Base-by-base conservation (phyloP, 2,797 vertebrate species). In the Gadopsis marmoratus region DNA sequence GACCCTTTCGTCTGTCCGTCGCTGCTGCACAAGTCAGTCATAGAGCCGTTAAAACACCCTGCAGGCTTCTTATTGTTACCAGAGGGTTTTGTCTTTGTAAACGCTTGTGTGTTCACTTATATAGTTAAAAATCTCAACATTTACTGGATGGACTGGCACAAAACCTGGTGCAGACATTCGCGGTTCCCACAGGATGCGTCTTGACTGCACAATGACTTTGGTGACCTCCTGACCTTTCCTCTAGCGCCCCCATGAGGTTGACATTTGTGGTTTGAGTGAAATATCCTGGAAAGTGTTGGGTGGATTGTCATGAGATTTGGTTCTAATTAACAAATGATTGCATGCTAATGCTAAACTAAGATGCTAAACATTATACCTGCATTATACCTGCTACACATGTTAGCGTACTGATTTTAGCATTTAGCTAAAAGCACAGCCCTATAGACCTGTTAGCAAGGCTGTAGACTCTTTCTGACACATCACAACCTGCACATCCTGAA, bases 21-120 rank as follows among this genome's bases (percentile, higher is more conserved):
- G 35, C 14, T 33, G 50, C 17, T 39, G 59, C n/a, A 43, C 60
- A 35, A 19, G 51, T 77, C 73, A n/a, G 5, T 56, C 45, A 69
- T 2, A 29, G 19, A 67, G 31, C 76, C 45, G 66, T 55, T 78
- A 23, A 68, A 71, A 23, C 51, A 21, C 54, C 39, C 50, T 54
- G 33, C 62, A 3, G 31, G 56, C 33, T 58, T 63, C n/a, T 12
- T 33, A 17, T 35, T 71, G 45, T 58, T 39, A 21, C 1, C 43
- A 48, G 14, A 10, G 0, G 39, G 6, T 21, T 55, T 5, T 5
- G 1, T 60, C 3, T 39, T 26, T 5, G 11, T 48, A 2, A 71
- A 53, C 13, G 16, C 47, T 5, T 16, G 37, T 31, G 12, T 6
- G 31, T 63, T 43, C 13, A 17, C 8, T 60, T 13, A 4, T 39